Conservation (phyloP, 2,113 vertebrate species). For the Perognathus longimembris region DNA sequence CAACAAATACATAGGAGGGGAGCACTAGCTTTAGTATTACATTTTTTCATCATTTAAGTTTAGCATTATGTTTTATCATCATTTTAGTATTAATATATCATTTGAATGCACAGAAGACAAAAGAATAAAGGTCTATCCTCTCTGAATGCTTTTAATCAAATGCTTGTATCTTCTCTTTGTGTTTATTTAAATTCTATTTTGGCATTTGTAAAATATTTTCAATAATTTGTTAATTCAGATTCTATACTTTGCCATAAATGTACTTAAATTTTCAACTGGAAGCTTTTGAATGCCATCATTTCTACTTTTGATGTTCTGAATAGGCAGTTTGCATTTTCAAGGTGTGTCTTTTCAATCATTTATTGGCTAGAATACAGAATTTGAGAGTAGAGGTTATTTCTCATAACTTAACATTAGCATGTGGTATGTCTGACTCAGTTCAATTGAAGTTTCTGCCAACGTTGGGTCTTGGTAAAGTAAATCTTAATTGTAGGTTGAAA, state of each 20-base stretch:
- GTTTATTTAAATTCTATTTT: slow-evolving; percentile 45
- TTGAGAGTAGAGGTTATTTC: slow-evolving; percentile 69
- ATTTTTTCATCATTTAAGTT: slow-evolving; percentile 7
- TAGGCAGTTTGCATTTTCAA: slow-evolving; percentile 76
- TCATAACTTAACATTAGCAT: slow-evolving; percentile 60
- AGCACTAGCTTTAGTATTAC: neutral
- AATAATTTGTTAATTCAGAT: slow-evolving; percentile 54
- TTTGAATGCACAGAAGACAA: neutral
- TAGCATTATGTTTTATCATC: neutral
- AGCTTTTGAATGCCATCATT: slow-evolving; percentile 65
- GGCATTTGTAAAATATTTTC: slow-evolving; percentile 63
- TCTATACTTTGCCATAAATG: slow-evolving; percentile 52
- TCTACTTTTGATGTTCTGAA: slow-evolving; percentile 82
- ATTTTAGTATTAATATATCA: neutral
- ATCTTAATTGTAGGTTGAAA: slow-evolving; percentile 78
- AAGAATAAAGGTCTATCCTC: neutral
- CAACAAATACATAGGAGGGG: neutral
- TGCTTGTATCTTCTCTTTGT: neutral
- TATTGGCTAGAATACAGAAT: slow-evolving; percentile 82
- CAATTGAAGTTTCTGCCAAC: slow-evolving; percentile 67
- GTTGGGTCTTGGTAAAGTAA: slow-evolving; percentile 72
- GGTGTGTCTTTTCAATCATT: slow-evolving; percentile 79
- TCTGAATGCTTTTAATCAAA: slow-evolving; percentile 1
- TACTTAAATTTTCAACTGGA: slow-evolving; percentile 76
- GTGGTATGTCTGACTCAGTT: slow-evolving; percentile 33